Evolutionary conservation across 2,797 vertebrate species (phyloP).

Genomic region (Staurois parvus): DNA sequence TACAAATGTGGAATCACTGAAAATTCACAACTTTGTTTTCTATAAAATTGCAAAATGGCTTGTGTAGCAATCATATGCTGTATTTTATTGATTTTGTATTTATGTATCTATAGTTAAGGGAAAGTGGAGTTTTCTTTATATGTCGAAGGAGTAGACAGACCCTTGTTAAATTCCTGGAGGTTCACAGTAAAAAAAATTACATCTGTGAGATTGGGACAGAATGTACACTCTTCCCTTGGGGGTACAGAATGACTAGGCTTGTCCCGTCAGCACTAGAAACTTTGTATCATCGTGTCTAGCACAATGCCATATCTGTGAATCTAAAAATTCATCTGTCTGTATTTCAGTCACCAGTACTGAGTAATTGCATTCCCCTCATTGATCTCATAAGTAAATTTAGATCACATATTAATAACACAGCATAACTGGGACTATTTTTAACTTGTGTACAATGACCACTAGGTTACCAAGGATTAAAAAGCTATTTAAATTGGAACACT

Average conservation of each 20-base stretch:
- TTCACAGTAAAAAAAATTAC: background rate
- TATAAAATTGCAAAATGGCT: too few species aligned
- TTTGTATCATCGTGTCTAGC: background rate
- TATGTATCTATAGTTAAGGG: too few species aligned
- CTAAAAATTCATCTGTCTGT: background rate
- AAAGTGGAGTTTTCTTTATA: too few species aligned
- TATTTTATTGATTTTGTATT: too few species aligned
- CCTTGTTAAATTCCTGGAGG: background rate
- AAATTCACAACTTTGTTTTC: too few species aligned
- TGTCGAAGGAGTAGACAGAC: too few species aligned
- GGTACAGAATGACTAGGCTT: background rate
- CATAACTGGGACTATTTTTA: constrained; percentile 39
- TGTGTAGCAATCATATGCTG: too few species aligned
- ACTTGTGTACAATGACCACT: constrained; percentile 7
- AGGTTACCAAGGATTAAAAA: constrained; percentile 17
- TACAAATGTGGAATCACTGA: too few species aligned
- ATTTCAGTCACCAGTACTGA: background rate
- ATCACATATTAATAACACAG: background rate
- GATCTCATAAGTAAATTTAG: constrained; percentile 37
- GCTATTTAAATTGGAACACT: constrained; percentile 9
- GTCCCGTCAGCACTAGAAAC: background rate
- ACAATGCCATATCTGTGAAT: background rate
- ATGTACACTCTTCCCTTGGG: background rate
- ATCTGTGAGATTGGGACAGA: background rate
- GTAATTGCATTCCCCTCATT: constrained; percentile 16